A percentile compares a stretch with the other conserved stretches of the same genome.
These are phyloP conservation scores for Drosophila arawakana DNA, from an alignment of 1,140 invertebrate species.

Conservation along the genomic window DNA sequence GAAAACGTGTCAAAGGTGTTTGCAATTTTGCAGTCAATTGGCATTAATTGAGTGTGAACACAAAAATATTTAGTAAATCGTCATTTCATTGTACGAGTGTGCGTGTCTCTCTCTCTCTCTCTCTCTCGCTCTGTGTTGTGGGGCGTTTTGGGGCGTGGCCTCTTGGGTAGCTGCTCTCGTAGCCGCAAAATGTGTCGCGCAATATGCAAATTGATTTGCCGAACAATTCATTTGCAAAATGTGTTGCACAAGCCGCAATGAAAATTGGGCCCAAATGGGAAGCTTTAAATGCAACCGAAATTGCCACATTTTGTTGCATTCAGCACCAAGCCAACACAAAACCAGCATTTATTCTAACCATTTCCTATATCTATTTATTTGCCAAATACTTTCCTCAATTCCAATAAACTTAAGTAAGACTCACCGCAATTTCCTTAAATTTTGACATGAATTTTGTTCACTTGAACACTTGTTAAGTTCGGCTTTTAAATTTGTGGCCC, in stretches of 20 bases:
- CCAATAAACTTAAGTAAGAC: not conserved
- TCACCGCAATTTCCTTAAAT: constrained; percentile 12
- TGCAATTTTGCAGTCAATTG: constrained; percentile 82
- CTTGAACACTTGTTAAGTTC: not conserved
- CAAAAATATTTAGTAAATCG: constrained; percentile 82
- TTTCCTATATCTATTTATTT: not conserved
- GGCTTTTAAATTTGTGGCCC: no score
- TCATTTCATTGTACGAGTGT: constrained; percentile 28
- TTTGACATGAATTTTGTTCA: not conserved
- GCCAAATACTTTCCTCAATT: not conserved
- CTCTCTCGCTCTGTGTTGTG: not conserved
- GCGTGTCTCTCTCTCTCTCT: no score
- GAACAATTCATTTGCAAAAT: constrained; percentile 78
- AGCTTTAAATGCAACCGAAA: constrained; percentile 31
- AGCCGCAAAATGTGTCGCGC: constrained; percentile 71
- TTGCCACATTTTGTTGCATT: constrained; percentile 35
- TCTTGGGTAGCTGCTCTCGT: constrained; percentile 12
- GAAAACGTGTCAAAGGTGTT: constrained; percentile 79
- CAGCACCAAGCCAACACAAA: constrained; percentile 10
- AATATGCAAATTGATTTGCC: constrained; percentile 81
- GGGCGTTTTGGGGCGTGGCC: constrained; percentile 5
- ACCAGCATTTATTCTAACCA: not conserved
- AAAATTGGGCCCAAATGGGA: constrained; percentile 42
- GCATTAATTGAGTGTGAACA: constrained; percentile 83
- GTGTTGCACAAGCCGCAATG: constrained; percentile 73